A percentile compares a stretch with the other conserved stretches of the same genome.
Evolutionary conservation across 2,113 vertebrate species (phyloP).

Genomic region (Mormyrus lacerda): DNA sequence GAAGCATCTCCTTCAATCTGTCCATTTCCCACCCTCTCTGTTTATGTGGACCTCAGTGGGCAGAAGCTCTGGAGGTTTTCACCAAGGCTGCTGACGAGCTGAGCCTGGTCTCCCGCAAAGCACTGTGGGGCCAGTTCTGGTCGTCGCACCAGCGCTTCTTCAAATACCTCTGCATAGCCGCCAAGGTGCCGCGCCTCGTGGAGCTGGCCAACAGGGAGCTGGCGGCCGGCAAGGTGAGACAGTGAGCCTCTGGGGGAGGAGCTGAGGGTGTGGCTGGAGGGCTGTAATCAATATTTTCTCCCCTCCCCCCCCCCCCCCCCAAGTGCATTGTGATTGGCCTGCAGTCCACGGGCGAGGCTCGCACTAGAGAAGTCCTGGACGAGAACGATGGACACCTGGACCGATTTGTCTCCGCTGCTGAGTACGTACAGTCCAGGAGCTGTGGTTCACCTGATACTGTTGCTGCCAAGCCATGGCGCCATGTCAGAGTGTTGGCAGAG

Average conservation of each 20-base stretch:
- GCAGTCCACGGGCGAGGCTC: conserved; percentile 92
- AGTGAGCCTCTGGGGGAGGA: neutral
- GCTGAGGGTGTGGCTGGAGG: neutral
- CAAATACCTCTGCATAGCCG: conserved; percentile 96
- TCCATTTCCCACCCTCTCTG: neutral
- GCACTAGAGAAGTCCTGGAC: conserved; percentile 88
- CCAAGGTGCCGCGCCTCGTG: conserved; percentile 86
- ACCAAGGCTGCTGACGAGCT: conserved; percentile 81
- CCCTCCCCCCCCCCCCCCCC: neutral
- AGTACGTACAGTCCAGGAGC: conserved; percentile 47
- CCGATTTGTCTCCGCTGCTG: conserved; percentile 71
- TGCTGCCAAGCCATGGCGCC: neutral
- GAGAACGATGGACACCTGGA: conserved; percentile 69
- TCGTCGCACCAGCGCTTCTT: conserved; percentile 97
- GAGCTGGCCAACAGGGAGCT: conserved; percentile 82
- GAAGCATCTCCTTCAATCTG: neutral
- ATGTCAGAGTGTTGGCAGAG: neutral
- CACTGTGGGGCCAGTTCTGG: conserved; percentile 98
- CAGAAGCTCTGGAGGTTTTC: conserved; percentile 81
- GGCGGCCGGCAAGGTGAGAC: conserved; percentile 76
- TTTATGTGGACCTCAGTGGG: conserved; percentile 70
- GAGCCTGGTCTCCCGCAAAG: conserved; percentile 84
- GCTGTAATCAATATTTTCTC: neutral
- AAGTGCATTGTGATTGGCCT: conserved; percentile 93
- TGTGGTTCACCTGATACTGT: too few relatives aligned